These are phyloP conservation scores for Morus bassanus DNA, from an alignment of 2,797 vertebrate species.

Conservation along the genomic window DNA sequence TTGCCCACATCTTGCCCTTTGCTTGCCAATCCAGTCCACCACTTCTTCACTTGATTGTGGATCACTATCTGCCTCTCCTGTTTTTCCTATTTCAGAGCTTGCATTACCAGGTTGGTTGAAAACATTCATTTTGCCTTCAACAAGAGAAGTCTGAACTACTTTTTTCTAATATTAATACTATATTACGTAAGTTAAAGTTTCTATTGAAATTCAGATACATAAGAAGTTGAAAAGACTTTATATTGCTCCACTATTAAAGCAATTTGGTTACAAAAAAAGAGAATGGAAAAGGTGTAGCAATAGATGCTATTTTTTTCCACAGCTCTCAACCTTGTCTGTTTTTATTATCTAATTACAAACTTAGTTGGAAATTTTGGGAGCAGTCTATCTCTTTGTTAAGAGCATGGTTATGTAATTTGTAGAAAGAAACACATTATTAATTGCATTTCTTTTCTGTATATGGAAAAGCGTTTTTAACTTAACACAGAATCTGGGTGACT, in stretches of 20 bases:
- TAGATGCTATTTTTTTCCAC: background rate
- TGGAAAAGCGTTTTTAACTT: background rate
- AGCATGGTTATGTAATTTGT: background rate
- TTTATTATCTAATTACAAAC: background rate
- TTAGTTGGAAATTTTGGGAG: background rate
- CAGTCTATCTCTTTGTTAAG: background rate
- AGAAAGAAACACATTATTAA: background rate
- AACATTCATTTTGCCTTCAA: background rate
- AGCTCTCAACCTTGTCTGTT: background rate
- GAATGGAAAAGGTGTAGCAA: background rate
- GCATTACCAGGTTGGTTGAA: background rate
- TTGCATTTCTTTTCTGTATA: background rate
- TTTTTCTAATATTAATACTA: background rate
- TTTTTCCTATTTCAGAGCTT: background rate
- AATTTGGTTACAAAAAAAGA: background rate
- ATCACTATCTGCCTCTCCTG: background rate
- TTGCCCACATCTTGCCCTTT: background rate
- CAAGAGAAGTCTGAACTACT: background rate
- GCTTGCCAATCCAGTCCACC: background rate
- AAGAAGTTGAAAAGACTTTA: background rate
- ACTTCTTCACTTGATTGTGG: background rate
- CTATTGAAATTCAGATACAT: background rate
- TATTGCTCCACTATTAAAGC: background rate
- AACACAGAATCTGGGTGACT: background rate
- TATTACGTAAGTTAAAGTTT: background rate